Conservation (phyloP, 2,888 invertebrate genomes). For the Phorcus lineatus region DNA sequence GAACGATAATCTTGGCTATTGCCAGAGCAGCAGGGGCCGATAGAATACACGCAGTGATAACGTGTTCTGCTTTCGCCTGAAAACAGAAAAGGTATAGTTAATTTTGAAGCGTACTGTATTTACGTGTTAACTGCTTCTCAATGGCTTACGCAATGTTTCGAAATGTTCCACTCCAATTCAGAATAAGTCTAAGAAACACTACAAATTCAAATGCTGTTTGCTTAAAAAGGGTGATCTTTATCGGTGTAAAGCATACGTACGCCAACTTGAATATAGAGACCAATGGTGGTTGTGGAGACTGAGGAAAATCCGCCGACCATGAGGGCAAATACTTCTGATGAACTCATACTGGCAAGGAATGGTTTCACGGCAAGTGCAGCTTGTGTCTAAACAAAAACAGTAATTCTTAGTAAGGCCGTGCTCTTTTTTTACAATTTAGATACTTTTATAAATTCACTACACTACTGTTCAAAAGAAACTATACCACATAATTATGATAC, state of each 20-base stretch:
- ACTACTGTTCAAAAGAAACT: no score
- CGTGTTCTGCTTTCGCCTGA: neutral
- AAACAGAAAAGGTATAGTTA: neutral
- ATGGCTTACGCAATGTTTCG: no score
- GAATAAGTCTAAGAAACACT: no score
- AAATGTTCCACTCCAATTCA: no score
- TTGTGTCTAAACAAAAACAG: neutral
- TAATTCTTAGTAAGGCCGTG: neutral
- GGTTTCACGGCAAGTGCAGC: conserved; percentile 3
- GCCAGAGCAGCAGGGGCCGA: conserved; percentile 5
- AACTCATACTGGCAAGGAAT: neutral
- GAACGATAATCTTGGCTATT: conserved; percentile 1
- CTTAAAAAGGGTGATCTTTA: neutral
- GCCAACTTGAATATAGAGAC: neutral
- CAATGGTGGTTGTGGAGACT: neutral
- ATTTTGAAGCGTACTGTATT: no score
- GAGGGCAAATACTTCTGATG: conserved; percentile 2
- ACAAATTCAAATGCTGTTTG: no score
- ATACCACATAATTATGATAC: no score
- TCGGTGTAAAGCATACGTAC: neutral
- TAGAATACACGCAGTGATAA: conserved; percentile 1
- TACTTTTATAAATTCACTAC: no score
- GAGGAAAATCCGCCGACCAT: conserved; percentile 20
- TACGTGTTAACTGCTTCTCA: no score
- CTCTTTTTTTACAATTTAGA: no score